These are phyloP conservation scores for Poecilia picta DNA, from an alignment of 2,797 vertebrate species.

Conservation along the genomic window DNA sequence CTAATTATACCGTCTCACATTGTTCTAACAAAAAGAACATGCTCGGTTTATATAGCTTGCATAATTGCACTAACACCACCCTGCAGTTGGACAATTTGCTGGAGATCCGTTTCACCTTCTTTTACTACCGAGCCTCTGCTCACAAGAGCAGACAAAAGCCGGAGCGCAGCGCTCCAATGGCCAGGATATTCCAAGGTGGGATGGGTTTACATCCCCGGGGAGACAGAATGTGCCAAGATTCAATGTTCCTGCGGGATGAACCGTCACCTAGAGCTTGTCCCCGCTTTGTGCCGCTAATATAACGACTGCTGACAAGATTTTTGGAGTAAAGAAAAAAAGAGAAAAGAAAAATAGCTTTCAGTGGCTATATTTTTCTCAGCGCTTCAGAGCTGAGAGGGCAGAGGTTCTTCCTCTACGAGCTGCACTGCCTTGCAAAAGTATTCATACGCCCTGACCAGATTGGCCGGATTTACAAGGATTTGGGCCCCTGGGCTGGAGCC, in stretches of 20 bases:
- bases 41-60: neutral
- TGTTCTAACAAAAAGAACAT: neutral
- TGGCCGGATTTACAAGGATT: too few relatives aligned
- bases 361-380: slow-evolving; percentile 25
- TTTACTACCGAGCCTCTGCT: slow-evolving; percentile 39
- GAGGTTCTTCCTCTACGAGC: slow-evolving; percentile 34
- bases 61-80: slow-evolving; percentile 29
- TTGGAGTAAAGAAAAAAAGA: slow-evolving; percentile 41
- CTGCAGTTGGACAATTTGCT: slow-evolving; percentile 32
- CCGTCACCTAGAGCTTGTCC: slow-evolving; percentile 33
- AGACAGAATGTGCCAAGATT: slow-evolving; percentile 25
- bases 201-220: slow-evolving; percentile 59
- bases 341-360: slow-evolving; percentile 19
- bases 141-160: slow-evolving; percentile 41
- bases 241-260: slow-evolving; percentile 32
- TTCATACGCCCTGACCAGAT: neutral
- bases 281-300: slow-evolving; percentile 41
- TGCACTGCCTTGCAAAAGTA: neutral
- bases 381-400: slow-evolving; percentile 44
- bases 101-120: slow-evolving; percentile 50
- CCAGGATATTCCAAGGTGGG: slow-evolving; percentile 18
- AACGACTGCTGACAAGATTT: slow-evolving; percentile 49
- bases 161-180: slow-evolving; percentile 26
- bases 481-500: too few relatives aligned
- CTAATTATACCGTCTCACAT: neutral